phyloP scores from a whole-genome alignment of 2,797 vertebrate genomes.

The Fratercula arctica region DNA sequence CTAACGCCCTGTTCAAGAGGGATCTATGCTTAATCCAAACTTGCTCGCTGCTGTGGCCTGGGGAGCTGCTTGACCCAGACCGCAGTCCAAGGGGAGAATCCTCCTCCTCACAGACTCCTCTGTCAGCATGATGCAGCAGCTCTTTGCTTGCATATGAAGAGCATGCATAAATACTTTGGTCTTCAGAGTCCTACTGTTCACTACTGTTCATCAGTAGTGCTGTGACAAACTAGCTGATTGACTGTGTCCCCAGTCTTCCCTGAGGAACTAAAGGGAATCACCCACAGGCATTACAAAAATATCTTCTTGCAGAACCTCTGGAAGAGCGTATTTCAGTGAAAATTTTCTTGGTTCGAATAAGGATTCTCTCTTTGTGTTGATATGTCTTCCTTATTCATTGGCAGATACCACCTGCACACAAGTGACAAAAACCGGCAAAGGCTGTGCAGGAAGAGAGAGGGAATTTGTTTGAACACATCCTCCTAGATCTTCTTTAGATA shows the following conservation, averaged over 20 bases:
- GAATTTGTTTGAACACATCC: neutral
- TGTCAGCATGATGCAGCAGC: neutral
- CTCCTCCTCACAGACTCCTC: neutral
- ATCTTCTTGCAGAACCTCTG: neutral
- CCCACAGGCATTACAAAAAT: neutral
- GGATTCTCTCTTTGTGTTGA: neutral
- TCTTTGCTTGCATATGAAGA: neutral
- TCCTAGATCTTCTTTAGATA: neutral
- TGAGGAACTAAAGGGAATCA: neutral
- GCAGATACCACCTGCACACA: neutral
- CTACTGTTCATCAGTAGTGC: neutral
- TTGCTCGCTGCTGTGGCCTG: neutral
- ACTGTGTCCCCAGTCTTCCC: neutral
- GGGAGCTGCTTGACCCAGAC: neutral
- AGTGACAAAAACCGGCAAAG: neutral
- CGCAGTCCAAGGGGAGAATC: neutral
- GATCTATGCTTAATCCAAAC: neutral
- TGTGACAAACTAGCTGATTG: neutral
- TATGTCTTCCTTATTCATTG: neutral
- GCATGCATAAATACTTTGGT: neutral
- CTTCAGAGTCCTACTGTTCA: neutral
- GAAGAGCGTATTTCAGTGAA: neutral
- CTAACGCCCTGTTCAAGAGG: neutral
- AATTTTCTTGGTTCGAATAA: neutral
- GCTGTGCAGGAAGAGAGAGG: neutral